Conservation (phyloP, 2,113 vertebrate genomes). For the Lophius piscatorius region DNA sequence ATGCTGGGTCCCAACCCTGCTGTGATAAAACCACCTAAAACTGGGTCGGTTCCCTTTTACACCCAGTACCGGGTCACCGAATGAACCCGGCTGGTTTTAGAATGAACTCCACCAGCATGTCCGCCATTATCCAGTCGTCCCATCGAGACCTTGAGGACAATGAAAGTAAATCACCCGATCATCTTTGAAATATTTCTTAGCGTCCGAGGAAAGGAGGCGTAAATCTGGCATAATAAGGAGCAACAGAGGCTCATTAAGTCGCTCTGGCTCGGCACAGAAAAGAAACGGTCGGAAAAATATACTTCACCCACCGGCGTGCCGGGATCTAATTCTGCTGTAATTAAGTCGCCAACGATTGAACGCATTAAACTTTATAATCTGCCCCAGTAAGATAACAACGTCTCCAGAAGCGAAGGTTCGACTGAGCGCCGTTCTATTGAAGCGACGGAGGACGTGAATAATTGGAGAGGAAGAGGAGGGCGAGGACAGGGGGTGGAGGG, state of each 20-base stretch:
- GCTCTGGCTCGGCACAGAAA: constrained; percentile 1
- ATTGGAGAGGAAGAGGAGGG: constrained; percentile 13
- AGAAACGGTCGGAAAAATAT: constrained; percentile 14
- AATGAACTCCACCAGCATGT: too few species aligned
- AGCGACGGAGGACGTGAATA: constrained; percentile 8
- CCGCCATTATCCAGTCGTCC: too few species aligned
- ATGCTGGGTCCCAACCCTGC: too few species aligned
- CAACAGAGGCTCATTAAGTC: constrained; percentile 10
- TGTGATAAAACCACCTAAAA: too few species aligned
- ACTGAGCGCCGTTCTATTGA: neutral
- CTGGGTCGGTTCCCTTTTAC: too few species aligned
- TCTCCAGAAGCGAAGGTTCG: neutral
- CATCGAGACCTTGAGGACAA: neutral
- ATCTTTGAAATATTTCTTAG: neutral
- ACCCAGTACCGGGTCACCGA: too few species aligned
- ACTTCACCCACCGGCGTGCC: constrained; percentile 8
- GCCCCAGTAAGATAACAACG: neutral
- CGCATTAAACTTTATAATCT: constrained; percentile 5
- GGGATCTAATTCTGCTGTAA: constrained; percentile 14
- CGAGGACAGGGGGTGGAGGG: constrained; percentile 20
- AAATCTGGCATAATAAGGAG: neutral
- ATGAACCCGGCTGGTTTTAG: too few species aligned
- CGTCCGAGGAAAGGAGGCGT: neutral
- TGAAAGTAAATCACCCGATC: neutral
- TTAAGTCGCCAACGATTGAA: constrained; percentile 13